Evolutionary conservation across 1,140 invertebrate species (phyloP).

Genomic region (Cherax destructor): DNA sequence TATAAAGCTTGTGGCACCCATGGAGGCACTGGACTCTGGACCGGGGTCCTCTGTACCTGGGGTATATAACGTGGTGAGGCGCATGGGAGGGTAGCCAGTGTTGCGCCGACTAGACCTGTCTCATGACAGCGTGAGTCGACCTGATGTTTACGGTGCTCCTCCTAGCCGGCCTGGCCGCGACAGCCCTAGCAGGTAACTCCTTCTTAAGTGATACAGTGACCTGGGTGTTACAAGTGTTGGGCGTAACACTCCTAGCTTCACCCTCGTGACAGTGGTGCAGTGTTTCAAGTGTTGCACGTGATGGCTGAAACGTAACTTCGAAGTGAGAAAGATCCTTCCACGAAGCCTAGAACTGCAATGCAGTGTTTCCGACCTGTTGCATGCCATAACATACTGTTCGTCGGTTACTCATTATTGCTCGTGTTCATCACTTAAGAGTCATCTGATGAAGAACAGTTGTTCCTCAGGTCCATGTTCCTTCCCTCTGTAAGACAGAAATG

Average conservation of each 20-base stretch:
- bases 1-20: background rate
- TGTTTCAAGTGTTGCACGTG: background rate
- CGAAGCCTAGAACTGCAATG: too few relatives aligned
- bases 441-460: too few relatives aligned
- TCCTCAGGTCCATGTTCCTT: too few relatives aligned
- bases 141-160: conserved; percentile 29
- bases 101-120: conserved; percentile 56
- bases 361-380: too few relatives aligned
- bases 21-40: conserved; percentile 15
- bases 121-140: conserved; percentile 49
- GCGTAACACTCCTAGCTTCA: background rate
- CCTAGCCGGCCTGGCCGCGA: conserved; percentile 17
- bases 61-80: conserved; percentile 2
- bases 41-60: background rate
- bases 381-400: too few relatives aligned
- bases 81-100: conserved; percentile 23
- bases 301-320: background rate
- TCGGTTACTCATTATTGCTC: too few relatives aligned
- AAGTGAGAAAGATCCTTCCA: too few relatives aligned
- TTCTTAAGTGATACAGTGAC: background rate
- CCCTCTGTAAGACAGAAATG: too few relatives aligned
- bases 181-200: conserved; percentile 48
- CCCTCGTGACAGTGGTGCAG: background rate
- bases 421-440: too few relatives aligned
- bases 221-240: background rate